Evolutionary conservation across 2,888 invertebrate genomes (phyloP).

Genomic region (Carterocephalus palaemon): DNA sequence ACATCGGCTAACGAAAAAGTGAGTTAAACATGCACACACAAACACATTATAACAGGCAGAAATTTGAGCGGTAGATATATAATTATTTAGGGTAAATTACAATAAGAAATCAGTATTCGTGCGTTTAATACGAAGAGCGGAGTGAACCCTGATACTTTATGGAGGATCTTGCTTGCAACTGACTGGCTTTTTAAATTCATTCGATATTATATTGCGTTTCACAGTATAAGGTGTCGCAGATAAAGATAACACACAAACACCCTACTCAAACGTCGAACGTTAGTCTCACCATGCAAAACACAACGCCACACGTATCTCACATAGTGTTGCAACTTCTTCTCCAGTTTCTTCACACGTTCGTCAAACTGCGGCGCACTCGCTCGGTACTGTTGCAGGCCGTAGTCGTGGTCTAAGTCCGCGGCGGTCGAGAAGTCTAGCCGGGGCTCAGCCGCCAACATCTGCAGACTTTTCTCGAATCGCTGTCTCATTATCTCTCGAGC

Average conservation of each 20-base stretch:
- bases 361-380: constrained; percentile 91
- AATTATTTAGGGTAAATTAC: background rate
- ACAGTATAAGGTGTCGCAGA: background rate
- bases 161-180: background rate
- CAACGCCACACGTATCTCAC: constrained; percentile 58
- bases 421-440: constrained; percentile 79
- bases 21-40: constrained; percentile 37
- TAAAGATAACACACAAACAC: background rate
- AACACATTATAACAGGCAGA: constrained; percentile 17
- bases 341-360: constrained; percentile 90
- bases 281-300: constrained; percentile 56
- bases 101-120: background rate
- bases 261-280: constrained; percentile 16
- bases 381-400: constrained; percentile 89
- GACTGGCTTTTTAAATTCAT: background rate
- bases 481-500: constrained; percentile 84
- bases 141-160: background rate
- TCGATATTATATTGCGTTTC: background rate
- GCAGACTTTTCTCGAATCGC: constrained; percentile 91
- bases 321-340: constrained; percentile 66
- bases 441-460: constrained; percentile 89
- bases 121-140: background rate
- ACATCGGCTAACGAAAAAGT: constrained; percentile 3
- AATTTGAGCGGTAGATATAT: background rate
- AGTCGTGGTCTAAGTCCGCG: constrained; percentile 87